Evolutionary conservation across 2,113 vertebrate genomes (phyloP).

Genomic region (Cacatua alba): DNA sequence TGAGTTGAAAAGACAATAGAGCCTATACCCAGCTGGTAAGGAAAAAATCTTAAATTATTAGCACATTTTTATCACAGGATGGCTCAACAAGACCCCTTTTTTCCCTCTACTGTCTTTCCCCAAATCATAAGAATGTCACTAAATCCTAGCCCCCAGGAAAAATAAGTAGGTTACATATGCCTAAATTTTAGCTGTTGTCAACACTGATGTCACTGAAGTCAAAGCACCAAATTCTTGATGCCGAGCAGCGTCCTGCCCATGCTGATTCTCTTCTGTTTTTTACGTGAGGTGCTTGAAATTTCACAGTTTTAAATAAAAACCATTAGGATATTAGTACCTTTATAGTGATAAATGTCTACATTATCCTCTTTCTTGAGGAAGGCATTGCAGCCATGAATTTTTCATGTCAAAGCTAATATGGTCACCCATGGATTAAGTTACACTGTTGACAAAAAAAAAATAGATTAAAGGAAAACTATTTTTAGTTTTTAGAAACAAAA

Average conservation of each 20-base stretch:
- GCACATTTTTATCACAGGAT: not conserved
- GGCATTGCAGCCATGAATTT: not conserved
- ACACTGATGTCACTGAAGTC: not conserved
- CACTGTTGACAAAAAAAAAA: not conserved
- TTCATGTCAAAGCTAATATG: not conserved
- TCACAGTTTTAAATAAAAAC: slow-evolving; percentile 16
- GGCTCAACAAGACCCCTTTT: not conserved
- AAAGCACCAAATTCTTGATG: not conserved
- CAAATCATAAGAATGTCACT: not conserved
- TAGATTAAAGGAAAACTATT: not conserved
- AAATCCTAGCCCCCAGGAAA: not conserved
- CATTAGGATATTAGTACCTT: not conserved
- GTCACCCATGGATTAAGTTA: not conserved
- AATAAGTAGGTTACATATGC: not conserved
- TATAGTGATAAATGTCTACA: not conserved
- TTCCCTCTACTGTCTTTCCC: not conserved
- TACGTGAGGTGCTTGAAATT: not conserved
- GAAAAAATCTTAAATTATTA: not conserved
- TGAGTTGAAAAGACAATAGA: not conserved
- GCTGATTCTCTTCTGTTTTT: not conserved
- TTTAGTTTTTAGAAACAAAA: not conserved
- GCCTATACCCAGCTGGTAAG: not conserved
- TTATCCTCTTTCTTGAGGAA: not conserved
- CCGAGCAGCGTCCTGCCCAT: not conserved
- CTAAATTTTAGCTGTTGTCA: not conserved